phyloP scores from a whole-genome alignment of 2,113 vertebrate genomes.

The Perccottus glenii region DNA sequence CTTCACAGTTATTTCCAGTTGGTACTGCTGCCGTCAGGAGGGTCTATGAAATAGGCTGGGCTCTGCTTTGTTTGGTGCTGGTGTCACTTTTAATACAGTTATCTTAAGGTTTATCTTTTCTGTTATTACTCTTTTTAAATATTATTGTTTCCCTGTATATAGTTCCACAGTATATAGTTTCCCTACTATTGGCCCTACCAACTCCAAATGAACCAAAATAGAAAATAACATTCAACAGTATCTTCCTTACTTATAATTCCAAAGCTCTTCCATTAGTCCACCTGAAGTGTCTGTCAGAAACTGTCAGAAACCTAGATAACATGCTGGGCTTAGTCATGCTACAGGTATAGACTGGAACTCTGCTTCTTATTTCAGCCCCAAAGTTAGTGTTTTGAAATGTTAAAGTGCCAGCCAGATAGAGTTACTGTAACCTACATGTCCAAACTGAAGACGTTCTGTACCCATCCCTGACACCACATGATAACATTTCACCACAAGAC shows the following conservation, averaged over 20 bases:
- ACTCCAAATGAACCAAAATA: no score
- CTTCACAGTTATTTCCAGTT: no score
- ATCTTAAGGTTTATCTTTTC: no score
- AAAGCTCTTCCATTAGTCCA: slow-evolving; percentile 9
- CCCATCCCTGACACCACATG: slow-evolving; percentile 27
- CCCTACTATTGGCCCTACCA: no score
- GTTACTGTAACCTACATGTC: slow-evolving; percentile 41
- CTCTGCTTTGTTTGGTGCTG: no score
- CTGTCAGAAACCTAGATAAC: slow-evolving; percentile 20
- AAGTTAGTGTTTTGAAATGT: slow-evolving; percentile 53
- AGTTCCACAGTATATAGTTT: no score
- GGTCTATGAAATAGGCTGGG: no score
- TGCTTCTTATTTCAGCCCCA: slow-evolving; percentile 39
- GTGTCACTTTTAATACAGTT: no score
- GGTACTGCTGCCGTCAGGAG: no score
- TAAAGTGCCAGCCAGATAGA: slow-evolving; percentile 38
- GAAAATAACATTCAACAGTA: no score
- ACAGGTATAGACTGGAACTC: slow-evolving; percentile 44
- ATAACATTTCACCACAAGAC: slow-evolving; percentile 14
- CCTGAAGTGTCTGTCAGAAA: slow-evolving; percentile 15
- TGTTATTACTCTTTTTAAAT: no score
- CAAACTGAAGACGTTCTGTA: slow-evolving; percentile 34
- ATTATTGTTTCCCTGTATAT: no score
- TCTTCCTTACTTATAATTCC: not conserved
- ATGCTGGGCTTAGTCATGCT: slow-evolving; percentile 26